Evolutionary conservation across 2,888 invertebrate species (phyloP).

Genomic region (Heliothis peltigera): DNA sequence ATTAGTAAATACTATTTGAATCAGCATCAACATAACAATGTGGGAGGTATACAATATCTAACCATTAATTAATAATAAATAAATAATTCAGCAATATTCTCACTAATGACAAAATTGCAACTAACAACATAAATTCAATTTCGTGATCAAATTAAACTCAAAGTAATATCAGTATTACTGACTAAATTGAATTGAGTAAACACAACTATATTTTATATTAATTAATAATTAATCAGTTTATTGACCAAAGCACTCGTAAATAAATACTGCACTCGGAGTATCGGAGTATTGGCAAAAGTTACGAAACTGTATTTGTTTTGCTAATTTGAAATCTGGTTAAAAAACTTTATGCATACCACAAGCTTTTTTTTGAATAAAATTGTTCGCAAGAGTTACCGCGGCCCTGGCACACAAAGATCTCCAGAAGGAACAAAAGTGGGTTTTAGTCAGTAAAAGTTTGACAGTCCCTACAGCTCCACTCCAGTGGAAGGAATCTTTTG

Average conservation of each 20-base stretch:
- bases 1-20: too few species aligned
- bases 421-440: too few species aligned
- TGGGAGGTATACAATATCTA: too few species aligned
- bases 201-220: conserved; percentile 17
- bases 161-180: not conserved
- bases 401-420: too few species aligned
- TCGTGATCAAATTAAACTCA: not conserved
- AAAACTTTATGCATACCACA: not conserved
- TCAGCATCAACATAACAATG: too few species aligned
- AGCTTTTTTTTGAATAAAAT: too few species aligned
- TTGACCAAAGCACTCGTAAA: conserved; percentile 42
- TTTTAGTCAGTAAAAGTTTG: too few species aligned
- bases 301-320: conserved; percentile 9
- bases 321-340: conserved; percentile 5
- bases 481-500: too few species aligned
- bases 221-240: conserved; percentile 45
- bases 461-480: too few species aligned
- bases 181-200: conserved; percentile 25
- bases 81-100: not conserved
- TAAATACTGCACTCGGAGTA: conserved; percentile 18
- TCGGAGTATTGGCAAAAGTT: conserved; percentile 14
- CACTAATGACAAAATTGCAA: not conserved
- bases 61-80: not conserved
- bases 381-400: too few species aligned
- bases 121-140: not conserved